Base-by-base conservation (phyloP, 2,797 vertebrate genomes). In the Phrynocephalus forsythii region DNA sequence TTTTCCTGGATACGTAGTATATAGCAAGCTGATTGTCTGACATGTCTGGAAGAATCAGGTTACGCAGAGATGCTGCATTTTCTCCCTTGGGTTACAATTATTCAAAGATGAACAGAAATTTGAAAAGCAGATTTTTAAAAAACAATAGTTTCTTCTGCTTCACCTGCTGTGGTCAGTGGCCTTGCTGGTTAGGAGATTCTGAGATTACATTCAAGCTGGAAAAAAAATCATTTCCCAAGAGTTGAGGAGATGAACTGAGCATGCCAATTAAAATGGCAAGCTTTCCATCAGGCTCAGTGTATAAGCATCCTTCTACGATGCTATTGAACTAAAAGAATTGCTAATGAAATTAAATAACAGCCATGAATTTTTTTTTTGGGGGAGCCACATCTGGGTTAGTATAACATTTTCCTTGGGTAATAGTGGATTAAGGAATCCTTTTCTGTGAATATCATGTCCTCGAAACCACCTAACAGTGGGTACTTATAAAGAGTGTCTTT, bases 391-490 rank as follows among this genome's bases (percentile, higher is more conserved):
- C 30, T 84, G 50, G 87, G 80, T 20, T 79, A 76, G 3, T 87
- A 80, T 79, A 16, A 86, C 90, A 87, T 88, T 86, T 86, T 52
- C 82, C 68, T 72, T 52, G 6, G 11, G 8, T 84, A 85, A 85
- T 8, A 22, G 6, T 10, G 83, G 56, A 80, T 81, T 84, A 9
- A 88, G 8, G 76, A 92, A n/a, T 76, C 83, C 0, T 73, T 68
- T 68, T 16, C 69, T 82, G 50, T 1, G 87, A 86, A 91, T 87
- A 88, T 68, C 81, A 79, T 94, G 11, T 48, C 75, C 60, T 90
- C 78, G 86, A 85, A 0, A 91, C 79, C 26, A 84, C 85, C 5
- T 89, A 93, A 89, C 10, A 81, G 44, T n/a, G 60, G 68, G 26
- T 79, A 89, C 85, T 93, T 1, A 1, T 68, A 18, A 22, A 71